A percentile compares a stretch with the other conserved stretches of the same genome.
phyloP scores from a whole-genome alignment of 1,140 invertebrate genomes.

The Drosophila auraria region DNA sequence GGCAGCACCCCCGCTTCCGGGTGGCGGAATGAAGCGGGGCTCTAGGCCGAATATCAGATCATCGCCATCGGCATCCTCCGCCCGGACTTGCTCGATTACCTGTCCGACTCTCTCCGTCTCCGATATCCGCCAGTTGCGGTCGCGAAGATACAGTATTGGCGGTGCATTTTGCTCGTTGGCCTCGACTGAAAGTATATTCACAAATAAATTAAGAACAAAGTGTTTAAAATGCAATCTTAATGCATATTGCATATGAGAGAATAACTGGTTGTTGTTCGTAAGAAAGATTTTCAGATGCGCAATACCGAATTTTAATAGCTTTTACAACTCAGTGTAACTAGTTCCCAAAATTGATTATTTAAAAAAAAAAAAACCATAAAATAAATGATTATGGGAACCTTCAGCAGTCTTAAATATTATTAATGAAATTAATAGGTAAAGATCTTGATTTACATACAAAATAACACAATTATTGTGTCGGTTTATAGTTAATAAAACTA shows the following conservation, averaged over 20 bases:
- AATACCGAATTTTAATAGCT: slow-evolving; percentile 7
- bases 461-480: too few species aligned
- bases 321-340: not conserved
- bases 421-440: not conserved
- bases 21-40: slow-evolving; percentile 70
- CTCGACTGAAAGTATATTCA: slow-evolving; percentile 37
- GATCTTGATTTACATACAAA: not conserved
- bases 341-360: not conserved
- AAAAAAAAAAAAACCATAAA: not conserved
- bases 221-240: not conserved
- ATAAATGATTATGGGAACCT: not conserved
- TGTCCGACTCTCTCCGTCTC: slow-evolving; percentile 89
- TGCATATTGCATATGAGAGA: not conserved
- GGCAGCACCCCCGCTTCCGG: slow-evolving; percentile 52
- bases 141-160: slow-evolving; percentile 85
- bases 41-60: slow-evolving; percentile 88
- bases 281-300: not conserved
- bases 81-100: slow-evolving; percentile 87
- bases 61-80: slow-evolving; percentile 88
- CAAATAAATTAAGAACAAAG: slow-evolving; percentile 16
- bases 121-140: slow-evolving; percentile 89
- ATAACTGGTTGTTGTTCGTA: slow-evolving; percentile 16
- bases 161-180: slow-evolving; percentile 85
- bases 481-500: not conserved
- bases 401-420: not conserved